Conservation (phyloP, 2,797 vertebrate species). For the Neopelma chrysocephalum region DNA sequence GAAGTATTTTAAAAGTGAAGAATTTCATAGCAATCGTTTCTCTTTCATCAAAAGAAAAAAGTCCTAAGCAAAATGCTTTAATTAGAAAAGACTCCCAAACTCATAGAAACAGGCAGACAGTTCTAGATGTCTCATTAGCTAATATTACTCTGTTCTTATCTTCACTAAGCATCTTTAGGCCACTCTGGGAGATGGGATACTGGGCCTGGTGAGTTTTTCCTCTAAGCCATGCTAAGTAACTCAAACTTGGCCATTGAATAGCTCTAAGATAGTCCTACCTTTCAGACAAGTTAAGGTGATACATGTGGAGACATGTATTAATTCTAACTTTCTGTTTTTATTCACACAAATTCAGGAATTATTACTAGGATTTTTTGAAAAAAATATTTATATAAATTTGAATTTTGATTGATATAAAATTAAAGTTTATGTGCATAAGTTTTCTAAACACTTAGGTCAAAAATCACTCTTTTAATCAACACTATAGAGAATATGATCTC, state of each 20-base stretch:
- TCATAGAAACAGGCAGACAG: not conserved
- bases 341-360: not conserved
- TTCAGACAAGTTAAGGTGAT: not conserved
- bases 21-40: not conserved
- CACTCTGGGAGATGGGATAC: not conserved
- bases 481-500: not conserved
- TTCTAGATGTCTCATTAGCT: not conserved
- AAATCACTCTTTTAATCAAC: not conserved
- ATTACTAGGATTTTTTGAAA: not conserved
- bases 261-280: not conserved
- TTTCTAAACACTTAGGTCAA: not conserved
- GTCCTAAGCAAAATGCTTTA: not conserved
- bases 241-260: not conserved
- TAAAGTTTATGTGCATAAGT: not conserved
- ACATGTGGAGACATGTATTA: not conserved
- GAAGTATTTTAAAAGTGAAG: not conserved
- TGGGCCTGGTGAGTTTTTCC: not conserved
- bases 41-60: not conserved
- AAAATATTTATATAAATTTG: not conserved
- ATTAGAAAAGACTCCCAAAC: not conserved
- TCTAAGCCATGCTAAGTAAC: not conserved
- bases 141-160: not conserved
- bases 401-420: not conserved
- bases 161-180: not conserved
- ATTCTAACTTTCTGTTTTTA: not conserved